Percentiles rank a stretch among this genome's conserved stretches.
phyloP scores from a whole-genome alignment of 2,888 invertebrate species.

The Eristalis arbustorum region DNA sequence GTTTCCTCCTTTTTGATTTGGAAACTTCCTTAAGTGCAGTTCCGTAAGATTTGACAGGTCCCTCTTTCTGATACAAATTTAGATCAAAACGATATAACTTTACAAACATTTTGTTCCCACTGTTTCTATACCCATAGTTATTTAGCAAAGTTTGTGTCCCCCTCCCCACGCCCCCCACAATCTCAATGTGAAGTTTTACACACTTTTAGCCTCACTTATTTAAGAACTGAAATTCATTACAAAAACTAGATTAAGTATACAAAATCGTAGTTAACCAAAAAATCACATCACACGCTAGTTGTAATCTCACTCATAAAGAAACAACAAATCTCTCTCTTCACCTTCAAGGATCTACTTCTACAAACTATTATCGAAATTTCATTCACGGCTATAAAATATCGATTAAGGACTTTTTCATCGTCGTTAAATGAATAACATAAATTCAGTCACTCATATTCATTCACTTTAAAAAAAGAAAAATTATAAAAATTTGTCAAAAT shows the following conservation, averaged over 20 bases:
- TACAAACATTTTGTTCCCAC: background rate
- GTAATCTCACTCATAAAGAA: constrained; percentile 52
- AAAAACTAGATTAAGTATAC: constrained; percentile 42
- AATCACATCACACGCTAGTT: constrained; percentile 68
- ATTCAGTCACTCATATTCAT: constrained; percentile 39
- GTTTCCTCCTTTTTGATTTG: background rate
- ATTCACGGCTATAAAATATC: constrained; percentile 78
- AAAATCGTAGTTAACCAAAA: constrained; percentile 54
- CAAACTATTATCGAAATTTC: constrained; percentile 68
- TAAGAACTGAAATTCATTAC: constrained; percentile 1
- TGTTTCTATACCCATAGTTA: background rate
- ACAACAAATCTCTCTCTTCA: constrained; percentile 46
- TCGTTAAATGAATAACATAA: constrained; percentile 31
- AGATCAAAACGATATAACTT: background rate
- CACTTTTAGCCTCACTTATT: constrained; percentile 53
- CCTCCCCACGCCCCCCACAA: background rate
- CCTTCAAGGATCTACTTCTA: constrained; percentile 56
- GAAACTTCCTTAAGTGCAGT: background rate
- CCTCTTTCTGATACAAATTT: background rate
- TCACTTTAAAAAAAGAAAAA: constrained; percentile 17
- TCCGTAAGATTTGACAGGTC: constrained; percentile 56
- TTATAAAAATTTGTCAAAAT: constrained; percentile 1
- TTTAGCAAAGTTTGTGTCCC: background rate
- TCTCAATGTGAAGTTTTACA: constrained; percentile 60
- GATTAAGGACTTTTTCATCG: constrained; percentile 75